Base-by-base conservation (phyloP, 2,797 vertebrate genomes). In the Hephaestus fuliginosus region DNA sequence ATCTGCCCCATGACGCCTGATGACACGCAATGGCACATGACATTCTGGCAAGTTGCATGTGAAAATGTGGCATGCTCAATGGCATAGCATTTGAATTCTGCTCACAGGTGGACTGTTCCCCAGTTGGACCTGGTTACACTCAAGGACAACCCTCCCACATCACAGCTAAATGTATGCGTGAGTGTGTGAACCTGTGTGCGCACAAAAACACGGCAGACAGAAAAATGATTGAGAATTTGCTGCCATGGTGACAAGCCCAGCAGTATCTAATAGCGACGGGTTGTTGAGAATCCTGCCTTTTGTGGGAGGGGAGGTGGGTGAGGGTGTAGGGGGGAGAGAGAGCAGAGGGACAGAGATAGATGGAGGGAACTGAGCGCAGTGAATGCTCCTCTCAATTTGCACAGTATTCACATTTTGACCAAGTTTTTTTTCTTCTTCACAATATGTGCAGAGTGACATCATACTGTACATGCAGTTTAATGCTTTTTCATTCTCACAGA, bases 211-310 rank as follows among this genome's bases (percentile, higher is more conserved):
- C 76, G 76, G 83, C 75, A 60, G 80, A 82, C 83, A 90, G 78
- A 88, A 91, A 33, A 92, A 93, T 91, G 89, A 95, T 91, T 90
- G 92, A 95, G 89, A 94, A 87, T 92, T 91, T 87, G 95, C 94
- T 95, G 92, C 94, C 95, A 96, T 96, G 95, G 93, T 74, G 94
- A 96, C 94, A 89, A 85, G 92, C 90, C 85, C 89, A 88, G 93
- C 91, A 94, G 94, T 95, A 94, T 95, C 95, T 95, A 93, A 94
- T 94, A 91, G 94, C 93, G 94, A 94, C 91, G 82, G 84, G 91
- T 91, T 94, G 91, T 89, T 93, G 93, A 89, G 92, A 87, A 92
- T 90, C 83, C 84, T 66, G 89, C 86, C 86, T 84, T 84, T 76
- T 71, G 82, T 73, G 76, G 90, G 87, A 79, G 77, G 79, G 85